Evolutionary conservation across 1,140 invertebrate species (phyloP).

Genomic region (Camponotus pennsylvanicus): DNA sequence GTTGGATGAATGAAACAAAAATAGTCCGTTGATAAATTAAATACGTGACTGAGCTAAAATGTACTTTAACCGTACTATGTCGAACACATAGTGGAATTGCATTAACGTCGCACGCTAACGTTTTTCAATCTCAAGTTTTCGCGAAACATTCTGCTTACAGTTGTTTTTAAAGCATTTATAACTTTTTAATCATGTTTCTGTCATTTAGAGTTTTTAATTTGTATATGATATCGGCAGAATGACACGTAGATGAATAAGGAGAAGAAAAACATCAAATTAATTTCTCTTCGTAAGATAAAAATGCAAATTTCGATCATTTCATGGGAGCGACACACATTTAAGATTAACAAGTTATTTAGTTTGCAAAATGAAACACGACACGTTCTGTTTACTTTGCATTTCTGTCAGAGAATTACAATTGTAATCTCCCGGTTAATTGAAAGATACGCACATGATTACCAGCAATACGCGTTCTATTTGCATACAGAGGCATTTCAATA

Average conservation of each 20-base stretch:
- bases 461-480: conserved; percentile 10
- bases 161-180: conserved; percentile 40
- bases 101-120: conserved; percentile 43
- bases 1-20: neutral
- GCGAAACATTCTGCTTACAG: conserved; percentile 36
- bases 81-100: conserved; percentile 26
- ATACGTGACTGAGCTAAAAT: conserved; percentile 8
- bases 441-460: conserved; percentile 47
- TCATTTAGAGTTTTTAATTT: neutral
- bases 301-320: neutral
- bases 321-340: neutral
- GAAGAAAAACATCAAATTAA: conserved; percentile 1
- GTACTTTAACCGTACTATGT: conserved; percentile 22
- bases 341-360: conserved; percentile 48
- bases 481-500: conserved; percentile 36
- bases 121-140: conserved; percentile 37
- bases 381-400: conserved; percentile 41
- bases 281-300: neutral
- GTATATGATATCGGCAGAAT: conserved; percentile 2
- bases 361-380: conserved; percentile 33
- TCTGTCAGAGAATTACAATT: conserved; percentile 52
- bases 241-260: conserved; percentile 8
- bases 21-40: conserved; percentile 24
- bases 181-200: conserved; percentile 38
- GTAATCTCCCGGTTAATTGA: conserved; percentile 51